Conservation (phyloP, 2,888 invertebrate species). For the Eristalis arbustorum region DNA sequence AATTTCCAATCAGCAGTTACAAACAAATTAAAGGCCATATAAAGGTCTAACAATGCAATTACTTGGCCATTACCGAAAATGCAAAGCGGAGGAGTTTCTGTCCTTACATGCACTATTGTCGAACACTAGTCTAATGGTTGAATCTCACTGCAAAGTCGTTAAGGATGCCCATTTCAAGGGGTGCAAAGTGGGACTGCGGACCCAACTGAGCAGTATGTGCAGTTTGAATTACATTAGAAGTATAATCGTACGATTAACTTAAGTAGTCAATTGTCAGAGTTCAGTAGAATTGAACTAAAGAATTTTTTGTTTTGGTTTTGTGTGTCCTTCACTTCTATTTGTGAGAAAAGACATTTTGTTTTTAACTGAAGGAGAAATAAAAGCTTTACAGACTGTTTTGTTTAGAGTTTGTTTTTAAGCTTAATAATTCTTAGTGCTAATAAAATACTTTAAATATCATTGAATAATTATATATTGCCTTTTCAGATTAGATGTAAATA, state of each 20-base stretch:
- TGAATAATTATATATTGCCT: too few relatives aligned
- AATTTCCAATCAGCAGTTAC: conserved; percentile 47
- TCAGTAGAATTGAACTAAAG: not conserved
- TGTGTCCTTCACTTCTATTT: not conserved
- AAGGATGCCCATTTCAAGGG: conserved; percentile 43
- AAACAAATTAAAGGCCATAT: conserved; percentile 42
- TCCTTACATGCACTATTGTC: not conserved
- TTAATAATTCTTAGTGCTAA: too few relatives aligned
- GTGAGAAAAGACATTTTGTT: too few relatives aligned
- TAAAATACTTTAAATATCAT: too few relatives aligned
- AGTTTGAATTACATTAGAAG: conserved; percentile 61
- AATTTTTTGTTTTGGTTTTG: not conserved
- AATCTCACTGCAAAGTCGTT: conserved; percentile 32
- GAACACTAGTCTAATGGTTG: conserved; percentile 8
- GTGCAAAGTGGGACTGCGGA: conserved; percentile 10
- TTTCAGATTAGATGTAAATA: too few relatives aligned
- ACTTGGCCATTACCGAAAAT: conserved; percentile 31
- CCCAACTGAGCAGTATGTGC: conserved; percentile 56
- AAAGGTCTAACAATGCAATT: conserved; percentile 43
- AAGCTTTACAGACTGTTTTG: too few relatives aligned
- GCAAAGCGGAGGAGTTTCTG: not conserved
- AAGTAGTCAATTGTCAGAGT: not conserved
- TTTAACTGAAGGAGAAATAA: too few relatives aligned
- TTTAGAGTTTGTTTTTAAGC: too few relatives aligned
- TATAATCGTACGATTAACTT: conserved; percentile 54